Conservation (phyloP, 2,888 invertebrate genomes). For the Tipula lateralis region DNA sequence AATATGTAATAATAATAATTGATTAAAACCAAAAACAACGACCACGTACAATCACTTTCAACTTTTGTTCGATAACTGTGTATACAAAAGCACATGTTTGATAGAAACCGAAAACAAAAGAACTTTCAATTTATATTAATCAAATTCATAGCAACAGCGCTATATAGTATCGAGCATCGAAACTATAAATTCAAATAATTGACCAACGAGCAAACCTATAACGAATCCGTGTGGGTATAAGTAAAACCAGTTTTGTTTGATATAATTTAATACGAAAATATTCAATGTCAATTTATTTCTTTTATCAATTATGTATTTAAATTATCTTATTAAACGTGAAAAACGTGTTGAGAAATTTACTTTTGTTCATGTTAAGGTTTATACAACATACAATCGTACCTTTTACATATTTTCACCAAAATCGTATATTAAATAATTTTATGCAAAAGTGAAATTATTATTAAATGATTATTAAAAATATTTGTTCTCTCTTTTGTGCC, state of each 20-base stretch:
- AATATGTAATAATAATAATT: background rate
- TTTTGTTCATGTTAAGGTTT: background rate
- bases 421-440: background rate
- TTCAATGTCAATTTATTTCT: background rate
- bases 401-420: background rate
- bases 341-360: background rate
- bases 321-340: background rate
- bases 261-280: background rate
- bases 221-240: background rate
- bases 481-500: background rate
- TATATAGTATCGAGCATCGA: background rate
- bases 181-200: background rate
- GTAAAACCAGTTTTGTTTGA: background rate
- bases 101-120: background rate
- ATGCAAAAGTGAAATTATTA: background rate
- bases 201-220: background rate
- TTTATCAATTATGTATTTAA: background rate
- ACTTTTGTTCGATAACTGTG: background rate
- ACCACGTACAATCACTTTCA: background rate
- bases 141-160: background rate
- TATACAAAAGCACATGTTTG: background rate
- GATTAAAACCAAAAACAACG: background rate
- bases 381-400: background rate
- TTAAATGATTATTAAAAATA: background rate
- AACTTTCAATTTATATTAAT: background rate